Percentiles rank a stretch among this genome's conserved stretches.
Conservation (phyloP, 2,113 vertebrate species). For the Scartelaos histophorus region DNA sequence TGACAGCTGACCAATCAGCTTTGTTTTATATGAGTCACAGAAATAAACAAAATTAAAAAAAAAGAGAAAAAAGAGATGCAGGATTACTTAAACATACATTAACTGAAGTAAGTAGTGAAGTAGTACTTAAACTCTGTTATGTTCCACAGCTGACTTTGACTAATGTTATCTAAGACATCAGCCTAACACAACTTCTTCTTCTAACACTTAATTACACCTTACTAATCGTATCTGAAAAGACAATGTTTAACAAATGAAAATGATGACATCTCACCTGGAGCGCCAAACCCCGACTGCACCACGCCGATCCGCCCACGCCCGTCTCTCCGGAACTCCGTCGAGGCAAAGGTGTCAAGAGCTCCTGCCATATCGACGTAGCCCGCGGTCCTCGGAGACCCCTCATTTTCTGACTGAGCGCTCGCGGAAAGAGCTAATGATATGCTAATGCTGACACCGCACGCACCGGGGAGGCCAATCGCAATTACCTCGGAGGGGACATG, state of each 20-base stretch:
- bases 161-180: not conserved
- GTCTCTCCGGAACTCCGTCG: constrained; percentile 30
- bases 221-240: constrained; percentile 3
- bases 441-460: constrained; percentile 69
- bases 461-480: constrained; percentile 65
- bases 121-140: too few relatives aligned
- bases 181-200: not conserved
- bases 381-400: constrained; percentile 63
- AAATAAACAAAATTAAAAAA: too few relatives aligned
- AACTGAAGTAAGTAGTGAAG: too few relatives aligned
- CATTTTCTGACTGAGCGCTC: constrained; percentile 74
- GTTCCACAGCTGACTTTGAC: too few relatives aligned
- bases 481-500: constrained; percentile 58
- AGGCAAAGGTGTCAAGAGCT: constrained; percentile 53
- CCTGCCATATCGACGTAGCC: constrained; percentile 55
- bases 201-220: constrained; percentile 10
- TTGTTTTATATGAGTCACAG: too few relatives aligned
- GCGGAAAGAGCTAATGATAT: constrained; percentile 75
- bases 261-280: constrained; percentile 35
- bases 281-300: not conserved
- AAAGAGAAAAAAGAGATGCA: too few relatives aligned
- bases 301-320: constrained; percentile 21
- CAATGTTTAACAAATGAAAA: constrained; percentile 38
- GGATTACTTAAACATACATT: too few relatives aligned
- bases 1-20: too few relatives aligned